Percentiles rank a stretch among this genome's conserved stretches.
Conservation (phyloP, 1,140 invertebrate genomes). For the Augochlora pura region DNA sequence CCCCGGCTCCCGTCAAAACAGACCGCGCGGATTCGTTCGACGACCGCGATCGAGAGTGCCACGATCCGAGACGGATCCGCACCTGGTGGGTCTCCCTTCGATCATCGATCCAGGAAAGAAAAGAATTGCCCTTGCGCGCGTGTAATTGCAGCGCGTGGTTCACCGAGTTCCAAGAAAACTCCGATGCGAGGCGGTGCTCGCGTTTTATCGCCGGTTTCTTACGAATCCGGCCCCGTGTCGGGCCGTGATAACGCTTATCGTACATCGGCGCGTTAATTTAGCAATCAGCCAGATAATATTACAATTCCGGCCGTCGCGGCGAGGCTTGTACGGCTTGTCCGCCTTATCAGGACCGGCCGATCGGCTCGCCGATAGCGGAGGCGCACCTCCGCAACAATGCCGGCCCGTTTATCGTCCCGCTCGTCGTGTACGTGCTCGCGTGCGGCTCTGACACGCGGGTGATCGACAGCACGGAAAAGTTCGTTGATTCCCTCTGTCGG, state of each 20-base stretch:
- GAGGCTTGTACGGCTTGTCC: conserved; percentile 9
- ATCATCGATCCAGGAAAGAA: no score
- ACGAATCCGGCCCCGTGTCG: background rate
- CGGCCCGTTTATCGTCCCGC: background rate
- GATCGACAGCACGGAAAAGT: conserved; percentile 45
- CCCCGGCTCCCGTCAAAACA: conserved; percentile 27
- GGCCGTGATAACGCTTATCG: conserved; percentile 17
- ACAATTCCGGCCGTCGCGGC: background rate
- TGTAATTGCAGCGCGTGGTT: no score
- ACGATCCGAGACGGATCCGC: no score
- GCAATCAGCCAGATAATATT: conserved; percentile 31
- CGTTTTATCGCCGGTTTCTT: conserved; percentile 2
- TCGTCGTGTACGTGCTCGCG: background rate
- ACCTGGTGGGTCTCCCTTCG: no score
- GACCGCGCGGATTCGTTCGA: background rate
- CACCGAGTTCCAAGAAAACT: background rate
- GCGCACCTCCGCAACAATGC: background rate
- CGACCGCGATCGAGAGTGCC: no score
- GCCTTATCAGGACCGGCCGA: conserved; percentile 11
- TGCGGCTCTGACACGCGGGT: conserved; percentile 4
- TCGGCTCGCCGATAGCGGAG: conserved; percentile 27
- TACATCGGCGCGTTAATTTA: conserved; percentile 19
- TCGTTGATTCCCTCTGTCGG: conserved; percentile 28
- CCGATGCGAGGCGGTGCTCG: background rate
- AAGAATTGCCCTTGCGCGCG: no score